phyloP scores from a whole-genome alignment of 2,797 vertebrate genomes.

The Xiphophorus birchmanni region DNA sequence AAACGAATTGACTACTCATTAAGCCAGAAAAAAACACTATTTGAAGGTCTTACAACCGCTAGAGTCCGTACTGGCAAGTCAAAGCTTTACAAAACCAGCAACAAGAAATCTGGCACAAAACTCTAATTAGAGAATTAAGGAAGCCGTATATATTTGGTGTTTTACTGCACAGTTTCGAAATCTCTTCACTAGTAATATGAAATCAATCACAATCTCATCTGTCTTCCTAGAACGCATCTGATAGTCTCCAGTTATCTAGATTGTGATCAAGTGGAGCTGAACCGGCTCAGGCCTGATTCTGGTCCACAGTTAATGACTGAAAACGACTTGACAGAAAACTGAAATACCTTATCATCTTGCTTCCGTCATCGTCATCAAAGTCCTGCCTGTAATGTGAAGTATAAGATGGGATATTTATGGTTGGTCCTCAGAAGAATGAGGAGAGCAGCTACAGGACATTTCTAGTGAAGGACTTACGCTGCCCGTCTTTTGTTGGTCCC shows the following conservation, averaged over 20 bases:
- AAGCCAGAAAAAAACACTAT: background rate
- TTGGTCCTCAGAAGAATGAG: background rate
- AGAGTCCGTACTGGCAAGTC: background rate
- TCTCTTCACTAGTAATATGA: background rate
- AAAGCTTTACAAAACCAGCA: background rate
- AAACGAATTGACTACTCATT: background rate
- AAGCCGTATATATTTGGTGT: background rate
- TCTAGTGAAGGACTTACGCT: conserved; percentile 77
- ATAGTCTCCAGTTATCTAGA: background rate
- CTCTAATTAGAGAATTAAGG: background rate
- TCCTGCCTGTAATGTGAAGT: conserved; percentile 82
- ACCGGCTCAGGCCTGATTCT: background rate
- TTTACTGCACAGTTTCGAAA: background rate
- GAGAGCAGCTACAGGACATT: background rate
- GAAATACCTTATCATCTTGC: conserved; percentile 91
- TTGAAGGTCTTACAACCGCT: background rate
- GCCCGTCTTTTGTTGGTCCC: conserved; percentile 87
- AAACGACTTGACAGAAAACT: background rate
- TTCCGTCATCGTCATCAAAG: conserved; percentile 92
- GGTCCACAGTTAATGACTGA: background rate
- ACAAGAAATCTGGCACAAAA: background rate
- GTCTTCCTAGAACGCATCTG: background rate
- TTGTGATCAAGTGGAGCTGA: background rate
- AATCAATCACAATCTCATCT: background rate
- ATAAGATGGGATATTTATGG: conserved; percentile 3